Percentiles rank a stretch among this genome's conserved stretches.
phyloP scores from a whole-genome alignment of 2,888 invertebrate genomes.

The Harpagoxenus sublaevis region DNA sequence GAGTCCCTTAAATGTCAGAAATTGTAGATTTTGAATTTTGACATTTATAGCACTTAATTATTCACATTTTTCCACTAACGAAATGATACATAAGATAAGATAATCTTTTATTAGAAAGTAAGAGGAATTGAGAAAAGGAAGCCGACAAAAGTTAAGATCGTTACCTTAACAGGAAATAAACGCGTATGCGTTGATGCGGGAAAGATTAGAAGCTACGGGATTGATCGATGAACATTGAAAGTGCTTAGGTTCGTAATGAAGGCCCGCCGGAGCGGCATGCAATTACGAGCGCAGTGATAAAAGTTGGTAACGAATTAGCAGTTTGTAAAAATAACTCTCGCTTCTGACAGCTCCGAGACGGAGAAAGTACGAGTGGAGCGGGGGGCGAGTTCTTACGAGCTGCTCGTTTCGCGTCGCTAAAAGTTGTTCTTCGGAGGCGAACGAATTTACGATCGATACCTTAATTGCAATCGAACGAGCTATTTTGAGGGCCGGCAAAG shows the following conservation, averaged over 20 bases:
- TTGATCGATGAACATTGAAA: constrained; percentile 50
- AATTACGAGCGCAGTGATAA: constrained; percentile 47
- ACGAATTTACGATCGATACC: constrained; percentile 69
- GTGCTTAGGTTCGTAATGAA: constrained; percentile 35
- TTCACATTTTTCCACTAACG: neutral
- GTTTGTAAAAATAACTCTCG: constrained; percentile 49
- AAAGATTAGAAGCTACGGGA: constrained; percentile 17
- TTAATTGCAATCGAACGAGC: constrained; percentile 70
- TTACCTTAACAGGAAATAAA: neutral
- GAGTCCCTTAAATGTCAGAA: neutral
- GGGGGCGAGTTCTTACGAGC: constrained; percentile 44
- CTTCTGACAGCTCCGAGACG: constrained; percentile 41
- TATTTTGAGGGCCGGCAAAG: constrained; percentile 64
- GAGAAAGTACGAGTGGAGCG: constrained; percentile 11
- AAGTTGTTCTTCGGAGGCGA: constrained; percentile 45
- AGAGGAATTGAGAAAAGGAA: neutral
- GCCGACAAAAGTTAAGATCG: neutral
- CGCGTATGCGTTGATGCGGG: constrained; percentile 5
- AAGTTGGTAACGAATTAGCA: constrained; percentile 50
- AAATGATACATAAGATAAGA: neutral
- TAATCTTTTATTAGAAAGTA: neutral
- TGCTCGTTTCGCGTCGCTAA: constrained; percentile 49
- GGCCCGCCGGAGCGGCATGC: constrained; percentile 23
- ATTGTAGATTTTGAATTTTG: neutral
- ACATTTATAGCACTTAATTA: neutral